phyloP scores from a whole-genome alignment of 2,797 vertebrate genomes.

The Artibeus lituratus region DNA sequence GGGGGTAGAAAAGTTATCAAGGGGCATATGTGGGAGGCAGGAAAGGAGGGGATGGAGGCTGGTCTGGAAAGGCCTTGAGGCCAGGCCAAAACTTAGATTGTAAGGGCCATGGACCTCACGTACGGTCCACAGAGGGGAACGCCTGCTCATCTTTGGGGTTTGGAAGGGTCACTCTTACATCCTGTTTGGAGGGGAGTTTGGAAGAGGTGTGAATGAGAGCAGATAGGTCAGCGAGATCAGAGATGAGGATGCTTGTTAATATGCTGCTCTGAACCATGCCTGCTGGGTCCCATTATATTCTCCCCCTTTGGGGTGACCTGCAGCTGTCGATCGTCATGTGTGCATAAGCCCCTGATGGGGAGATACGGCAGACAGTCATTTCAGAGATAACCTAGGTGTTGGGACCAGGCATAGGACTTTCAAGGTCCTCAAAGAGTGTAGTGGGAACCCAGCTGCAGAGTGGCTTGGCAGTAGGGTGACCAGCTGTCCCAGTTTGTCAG shows the following conservation, averaged over 20 bases:
- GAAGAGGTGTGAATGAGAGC: neutral
- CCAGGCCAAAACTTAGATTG: neutral
- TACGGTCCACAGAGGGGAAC: neutral
- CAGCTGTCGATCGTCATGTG: neutral
- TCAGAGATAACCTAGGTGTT: neutral
- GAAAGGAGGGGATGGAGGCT: neutral
- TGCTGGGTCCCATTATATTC: accelerated
- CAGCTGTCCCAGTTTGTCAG: neutral
- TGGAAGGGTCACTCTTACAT: neutral
- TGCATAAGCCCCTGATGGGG: neutral
- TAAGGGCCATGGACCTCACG: neutral
- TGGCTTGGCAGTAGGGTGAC: neutral
- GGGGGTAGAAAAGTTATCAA: neutral
- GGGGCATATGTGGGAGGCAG: accelerated
- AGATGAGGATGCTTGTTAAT: neutral
- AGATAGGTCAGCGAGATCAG: neutral
- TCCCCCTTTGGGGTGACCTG: neutral
- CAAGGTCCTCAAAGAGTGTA: neutral
- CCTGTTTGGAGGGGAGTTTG: neutral
- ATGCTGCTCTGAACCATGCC: accelerated
- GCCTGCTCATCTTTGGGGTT: neutral
- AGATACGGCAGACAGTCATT: neutral
- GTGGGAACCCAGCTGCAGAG: neutral
- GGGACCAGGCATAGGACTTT: neutral
- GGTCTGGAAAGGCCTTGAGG: neutral